These are phyloP conservation scores for Menura novaehollandiae DNA, from an alignment of 2,113 vertebrate genomes.

Conservation along the genomic window DNA sequence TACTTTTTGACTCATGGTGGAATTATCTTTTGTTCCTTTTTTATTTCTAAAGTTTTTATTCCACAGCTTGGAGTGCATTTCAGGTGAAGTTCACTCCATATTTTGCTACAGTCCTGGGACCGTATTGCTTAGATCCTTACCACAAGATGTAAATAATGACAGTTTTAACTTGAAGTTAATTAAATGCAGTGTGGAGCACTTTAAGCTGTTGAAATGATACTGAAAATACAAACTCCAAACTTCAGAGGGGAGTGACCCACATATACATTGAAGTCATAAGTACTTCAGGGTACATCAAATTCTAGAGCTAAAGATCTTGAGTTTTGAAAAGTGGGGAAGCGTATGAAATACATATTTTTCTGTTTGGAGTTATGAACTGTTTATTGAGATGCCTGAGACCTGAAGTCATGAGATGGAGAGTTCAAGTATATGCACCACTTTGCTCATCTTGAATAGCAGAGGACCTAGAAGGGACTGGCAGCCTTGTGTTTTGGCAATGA, in stretches of 20 bases:
- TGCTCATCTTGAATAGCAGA: background rate
- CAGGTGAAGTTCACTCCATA: background rate
- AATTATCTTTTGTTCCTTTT: background rate
- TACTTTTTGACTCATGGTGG: conserved; percentile 7
- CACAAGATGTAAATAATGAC: background rate
- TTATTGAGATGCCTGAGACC: background rate
- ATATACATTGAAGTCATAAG: background rate
- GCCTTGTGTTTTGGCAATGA: background rate
- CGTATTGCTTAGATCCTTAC: background rate
- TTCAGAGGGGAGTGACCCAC: background rate
- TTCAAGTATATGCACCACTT: background rate
- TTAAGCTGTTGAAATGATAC: background rate
- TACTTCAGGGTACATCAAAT: background rate
- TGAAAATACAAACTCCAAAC: background rate
- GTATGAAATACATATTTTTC: background rate
- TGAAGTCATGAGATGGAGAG: background rate
- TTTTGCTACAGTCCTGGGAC: background rate
- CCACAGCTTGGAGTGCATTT: background rate
- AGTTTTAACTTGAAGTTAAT: background rate
- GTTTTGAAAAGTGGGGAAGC: background rate
- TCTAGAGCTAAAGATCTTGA: background rate
- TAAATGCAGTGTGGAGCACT: background rate
- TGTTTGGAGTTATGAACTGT: background rate
- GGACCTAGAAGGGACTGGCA: background rate
- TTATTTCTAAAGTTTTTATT: background rate